Conservation (phyloP, 2,113 vertebrate genomes). For the Elachura formosa region DNA sequence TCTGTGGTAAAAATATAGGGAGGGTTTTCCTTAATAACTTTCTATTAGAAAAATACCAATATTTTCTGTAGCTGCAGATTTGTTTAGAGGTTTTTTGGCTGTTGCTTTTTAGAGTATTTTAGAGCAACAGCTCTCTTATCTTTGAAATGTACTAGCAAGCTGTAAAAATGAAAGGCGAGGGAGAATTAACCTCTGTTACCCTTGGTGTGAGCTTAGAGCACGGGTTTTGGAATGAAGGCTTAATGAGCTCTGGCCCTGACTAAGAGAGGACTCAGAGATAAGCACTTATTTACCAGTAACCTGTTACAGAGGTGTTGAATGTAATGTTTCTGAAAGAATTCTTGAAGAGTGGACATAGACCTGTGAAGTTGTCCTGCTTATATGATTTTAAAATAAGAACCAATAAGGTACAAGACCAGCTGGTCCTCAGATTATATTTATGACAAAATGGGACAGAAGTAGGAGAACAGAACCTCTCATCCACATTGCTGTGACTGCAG, state of each 20-base stretch:
- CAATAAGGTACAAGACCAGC: background rate
- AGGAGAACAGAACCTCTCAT: background rate
- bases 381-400: background rate
- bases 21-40: background rate
- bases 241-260: background rate
- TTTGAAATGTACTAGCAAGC: background rate
- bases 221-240: background rate
- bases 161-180: background rate
- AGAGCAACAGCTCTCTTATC: background rate
- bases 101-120: background rate
- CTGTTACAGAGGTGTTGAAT: background rate
- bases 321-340: background rate
- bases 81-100: background rate
- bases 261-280: background rate
- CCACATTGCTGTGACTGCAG: background rate
- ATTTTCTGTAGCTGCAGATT: background rate
- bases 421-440: background rate
- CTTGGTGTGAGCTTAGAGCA: background rate
- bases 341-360: background rate
- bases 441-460: background rate
- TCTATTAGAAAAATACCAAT: background rate
- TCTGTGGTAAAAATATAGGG: background rate
- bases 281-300: background rate
- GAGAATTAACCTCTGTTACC: background rate
- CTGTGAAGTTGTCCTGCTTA: background rate